phyloP scores from a whole-genome alignment of 2,113 vertebrate species.

The Tenebrosternarchus preto region DNA sequence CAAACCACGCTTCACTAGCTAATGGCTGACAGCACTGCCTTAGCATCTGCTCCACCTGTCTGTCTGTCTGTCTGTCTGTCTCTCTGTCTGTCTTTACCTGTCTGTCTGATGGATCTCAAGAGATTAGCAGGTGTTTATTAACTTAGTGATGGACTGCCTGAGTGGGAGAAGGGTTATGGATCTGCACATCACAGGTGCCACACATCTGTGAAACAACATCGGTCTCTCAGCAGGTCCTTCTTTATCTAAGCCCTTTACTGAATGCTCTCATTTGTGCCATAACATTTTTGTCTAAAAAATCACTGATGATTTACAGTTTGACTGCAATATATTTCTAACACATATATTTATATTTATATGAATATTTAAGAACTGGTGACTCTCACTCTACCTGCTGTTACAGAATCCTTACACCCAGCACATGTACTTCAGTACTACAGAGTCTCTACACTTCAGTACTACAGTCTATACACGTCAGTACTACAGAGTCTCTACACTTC shows the following conservation, averaged over 20 bases:
- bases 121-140: conserved; percentile 9
- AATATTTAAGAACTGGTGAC: too few species aligned
- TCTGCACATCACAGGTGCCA: conserved; percentile 7
- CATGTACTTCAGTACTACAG: too few species aligned
- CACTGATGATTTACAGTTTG: neutral
- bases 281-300: neutral
- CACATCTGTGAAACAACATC: conserved; percentile 23
- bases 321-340: too few species aligned
- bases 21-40: conserved; percentile 40
- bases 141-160: conserved; percentile 19
- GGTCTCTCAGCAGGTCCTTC: conserved; percentile 25
- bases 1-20: too few species aligned
- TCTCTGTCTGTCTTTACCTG: neutral
- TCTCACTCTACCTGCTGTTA: too few species aligned
- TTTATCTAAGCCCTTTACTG: conserved; percentile 22
- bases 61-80: neutral
- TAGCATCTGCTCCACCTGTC: conserved; percentile 20
- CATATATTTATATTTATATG: too few species aligned
- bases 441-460: too few species aligned
- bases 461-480: too few species aligned
- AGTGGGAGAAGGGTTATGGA: conserved; percentile 21
- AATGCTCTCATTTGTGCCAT: neutral
- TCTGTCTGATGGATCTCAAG: conserved; percentile 2
- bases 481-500: too few species aligned
- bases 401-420: too few species aligned